phyloP scores from a whole-genome alignment of 2,113 vertebrate genomes.

The Tragelaphus strepsiceros region DNA sequence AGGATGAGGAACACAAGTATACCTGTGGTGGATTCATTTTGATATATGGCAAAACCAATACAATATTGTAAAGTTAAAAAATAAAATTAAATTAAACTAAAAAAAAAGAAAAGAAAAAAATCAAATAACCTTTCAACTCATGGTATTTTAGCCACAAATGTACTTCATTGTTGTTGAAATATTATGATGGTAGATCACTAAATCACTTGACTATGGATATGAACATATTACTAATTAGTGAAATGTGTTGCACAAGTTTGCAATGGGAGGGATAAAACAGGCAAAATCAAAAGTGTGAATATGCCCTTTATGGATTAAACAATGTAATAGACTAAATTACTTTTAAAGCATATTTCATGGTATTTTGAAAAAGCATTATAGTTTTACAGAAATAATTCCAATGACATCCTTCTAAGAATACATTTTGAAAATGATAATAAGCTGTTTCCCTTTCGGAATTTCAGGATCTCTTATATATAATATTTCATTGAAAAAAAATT shows the following conservation, averaged over 20 bases:
- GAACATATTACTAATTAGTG: not conserved
- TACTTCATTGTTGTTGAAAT: not conserved
- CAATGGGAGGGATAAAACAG: not conserved
- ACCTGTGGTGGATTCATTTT: no score
- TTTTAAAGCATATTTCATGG: not conserved
- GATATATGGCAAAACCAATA: no score
- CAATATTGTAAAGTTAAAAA: no score
- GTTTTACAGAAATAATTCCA: slow-evolving; percentile 6
- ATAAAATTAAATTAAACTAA: no score
- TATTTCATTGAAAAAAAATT: not conserved
- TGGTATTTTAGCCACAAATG: not conserved
- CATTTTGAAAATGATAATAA: not conserved
- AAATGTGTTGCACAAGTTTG: not conserved
- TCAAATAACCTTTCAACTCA: not conserved
- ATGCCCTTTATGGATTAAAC: not conserved
- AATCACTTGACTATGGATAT: not conserved
- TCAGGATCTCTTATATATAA: not conserved
- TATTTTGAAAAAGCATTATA: not conserved
- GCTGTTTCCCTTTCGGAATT: not conserved
- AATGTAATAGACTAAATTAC: not conserved
- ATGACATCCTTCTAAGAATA: not conserved
- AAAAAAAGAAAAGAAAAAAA: not conserved
- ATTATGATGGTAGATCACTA: not conserved
- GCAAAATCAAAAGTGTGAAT: not conserved
- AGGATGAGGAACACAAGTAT: no score